These are phyloP conservation scores for Metalampra italica DNA, from an alignment of 2,888 invertebrate genomes.

Conservation along the genomic window DNA sequence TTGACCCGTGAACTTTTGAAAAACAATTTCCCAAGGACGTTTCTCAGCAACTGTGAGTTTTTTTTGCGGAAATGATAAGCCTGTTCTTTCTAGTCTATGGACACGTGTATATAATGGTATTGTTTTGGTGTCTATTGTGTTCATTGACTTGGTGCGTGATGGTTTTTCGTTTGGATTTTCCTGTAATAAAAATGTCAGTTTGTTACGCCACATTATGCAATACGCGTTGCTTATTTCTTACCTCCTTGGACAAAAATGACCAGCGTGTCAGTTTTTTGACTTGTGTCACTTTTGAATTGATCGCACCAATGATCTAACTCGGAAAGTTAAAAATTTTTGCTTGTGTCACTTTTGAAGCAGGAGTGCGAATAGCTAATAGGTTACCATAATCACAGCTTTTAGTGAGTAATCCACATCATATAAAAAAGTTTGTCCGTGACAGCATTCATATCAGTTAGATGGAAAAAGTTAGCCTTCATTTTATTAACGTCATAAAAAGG, in stretches of 20 bases:
- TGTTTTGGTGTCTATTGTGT: constrained; percentile 13
- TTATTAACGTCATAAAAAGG: background rate
- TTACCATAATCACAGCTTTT: too few relatives aligned
- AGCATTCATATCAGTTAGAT: background rate
- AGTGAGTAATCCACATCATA: background rate
- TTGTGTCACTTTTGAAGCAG: too few relatives aligned
- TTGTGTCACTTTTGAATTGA: too few relatives aligned
- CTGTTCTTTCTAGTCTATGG: background rate
- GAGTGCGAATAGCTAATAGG: too few relatives aligned
- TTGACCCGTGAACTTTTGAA: constrained; percentile 82
- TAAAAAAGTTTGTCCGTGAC: background rate
- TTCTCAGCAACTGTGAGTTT: constrained; percentile 85
- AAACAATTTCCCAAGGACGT: constrained; percentile 81
- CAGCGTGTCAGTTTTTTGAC: too few relatives aligned
- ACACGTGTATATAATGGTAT: constrained; percentile 1
- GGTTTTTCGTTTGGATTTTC: constrained; percentile 9
- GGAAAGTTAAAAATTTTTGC: too few relatives aligned
- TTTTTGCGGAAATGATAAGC: background rate
- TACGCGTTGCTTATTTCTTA: too few relatives aligned
- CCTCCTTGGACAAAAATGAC: too few relatives aligned
- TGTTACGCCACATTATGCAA: too few relatives aligned
- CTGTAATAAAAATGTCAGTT: background rate
- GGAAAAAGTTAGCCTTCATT: background rate
- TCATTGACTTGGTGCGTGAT: constrained; percentile 11
- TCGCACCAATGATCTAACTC: too few relatives aligned